These are phyloP conservation scores for Habrosyne pyritoides DNA, from an alignment of 2,888 invertebrate genomes.

Conservation along the genomic window DNA sequence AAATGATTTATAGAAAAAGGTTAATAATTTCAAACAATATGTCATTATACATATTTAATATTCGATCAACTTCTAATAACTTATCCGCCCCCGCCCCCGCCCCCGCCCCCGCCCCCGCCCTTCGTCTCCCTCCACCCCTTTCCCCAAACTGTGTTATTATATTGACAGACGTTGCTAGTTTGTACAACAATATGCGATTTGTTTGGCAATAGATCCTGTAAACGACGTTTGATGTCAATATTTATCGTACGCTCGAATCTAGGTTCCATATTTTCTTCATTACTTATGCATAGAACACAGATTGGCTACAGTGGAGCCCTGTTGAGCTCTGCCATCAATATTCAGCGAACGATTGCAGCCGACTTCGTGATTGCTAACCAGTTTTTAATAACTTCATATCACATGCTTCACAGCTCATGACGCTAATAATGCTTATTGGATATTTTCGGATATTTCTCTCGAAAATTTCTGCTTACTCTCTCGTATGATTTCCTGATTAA, in stretches of 20 bases:
- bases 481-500: neutral
- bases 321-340: constrained; percentile 72
- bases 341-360: constrained; percentile 63
- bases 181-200: constrained; percentile 10
- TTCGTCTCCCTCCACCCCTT: too few species aligned
- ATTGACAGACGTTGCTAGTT: constrained; percentile 9
- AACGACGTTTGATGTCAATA: constrained; percentile 59
- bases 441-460: neutral
- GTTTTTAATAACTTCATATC: constrained; percentile 43
- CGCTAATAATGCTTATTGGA: constrained; percentile 21
- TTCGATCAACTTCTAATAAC: neutral
- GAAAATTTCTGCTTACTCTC: neutral
- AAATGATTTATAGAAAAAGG: neutral
- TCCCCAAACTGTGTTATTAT: constrained; percentile 4
- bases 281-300: constrained; percentile 81
- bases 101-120: neutral
- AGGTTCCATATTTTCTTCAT: constrained; percentile 75
- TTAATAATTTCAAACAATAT: constrained; percentile 1
- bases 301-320: constrained; percentile 69
- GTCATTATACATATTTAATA: constrained; percentile 3
- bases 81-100: neutral
- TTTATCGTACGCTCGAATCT: constrained; percentile 69
- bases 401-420: constrained; percentile 21
- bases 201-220: constrained; percentile 37
- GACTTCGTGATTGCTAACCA: constrained; percentile 47